Evolutionary conservation across 2,888 invertebrate species (phyloP).

Genomic region (Platycnemis pennipes): DNA sequence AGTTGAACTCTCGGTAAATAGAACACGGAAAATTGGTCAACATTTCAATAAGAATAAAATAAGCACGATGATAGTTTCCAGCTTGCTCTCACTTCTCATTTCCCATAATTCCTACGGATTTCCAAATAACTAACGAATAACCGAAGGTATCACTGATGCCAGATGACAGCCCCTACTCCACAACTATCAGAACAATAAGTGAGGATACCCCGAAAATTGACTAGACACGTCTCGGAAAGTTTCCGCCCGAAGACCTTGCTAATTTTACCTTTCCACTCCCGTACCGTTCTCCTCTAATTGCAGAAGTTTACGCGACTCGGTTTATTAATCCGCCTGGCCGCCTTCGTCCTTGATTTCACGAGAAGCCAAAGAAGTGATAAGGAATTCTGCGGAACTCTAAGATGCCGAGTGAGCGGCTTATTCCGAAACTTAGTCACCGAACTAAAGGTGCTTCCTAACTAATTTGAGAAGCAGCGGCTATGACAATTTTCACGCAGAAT

Average conservation of each 20-base stretch:
- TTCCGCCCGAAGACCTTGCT: not conserved
- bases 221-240: not conserved
- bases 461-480: not conserved
- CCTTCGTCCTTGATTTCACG: not conserved
- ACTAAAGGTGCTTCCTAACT: constrained; percentile 2
- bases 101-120: too few relatives aligned
- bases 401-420: not conserved
- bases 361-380: not conserved
- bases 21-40: too few relatives aligned
- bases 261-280: not conserved
- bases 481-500: not conserved
- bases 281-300: not conserved
- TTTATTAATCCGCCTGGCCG: not conserved
- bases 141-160: not conserved
- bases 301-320: not conserved
- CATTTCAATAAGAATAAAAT: too few relatives aligned
- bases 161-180: not conserved
- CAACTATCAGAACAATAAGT: not conserved
- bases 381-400: not conserved
- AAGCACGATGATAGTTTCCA: too few relatives aligned
- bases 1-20: too few relatives aligned
- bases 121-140: too few relatives aligned
- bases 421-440: not conserved
- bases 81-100: too few relatives aligned
- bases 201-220: not conserved